Conservation (phyloP, 2,888 invertebrate species). For the Cremastinae sp. region DNA sequence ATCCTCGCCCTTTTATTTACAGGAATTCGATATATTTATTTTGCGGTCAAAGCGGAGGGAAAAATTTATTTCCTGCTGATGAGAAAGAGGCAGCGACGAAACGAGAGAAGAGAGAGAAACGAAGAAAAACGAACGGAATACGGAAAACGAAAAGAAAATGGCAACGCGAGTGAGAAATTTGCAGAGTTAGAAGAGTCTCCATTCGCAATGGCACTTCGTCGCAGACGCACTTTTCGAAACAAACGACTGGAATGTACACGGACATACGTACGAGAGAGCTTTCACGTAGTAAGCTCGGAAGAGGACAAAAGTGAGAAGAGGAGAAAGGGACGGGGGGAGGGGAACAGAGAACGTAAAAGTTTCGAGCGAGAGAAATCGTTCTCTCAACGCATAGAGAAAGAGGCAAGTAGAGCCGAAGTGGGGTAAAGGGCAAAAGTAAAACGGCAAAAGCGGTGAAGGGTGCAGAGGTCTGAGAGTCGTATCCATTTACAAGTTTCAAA, state of each 20-base stretch:
- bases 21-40: constrained; percentile 21
- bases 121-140: not conserved
- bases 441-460: constrained; percentile 57
- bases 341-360: constrained; percentile 28
- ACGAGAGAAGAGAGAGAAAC: constrained; percentile 30
- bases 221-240: constrained; percentile 64
- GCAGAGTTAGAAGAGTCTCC: constrained; percentile 35
- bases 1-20: not conserved
- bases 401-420: constrained; percentile 7
- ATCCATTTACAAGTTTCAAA: constrained; percentile 77
- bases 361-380: constrained; percentile 52
- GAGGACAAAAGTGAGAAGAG: constrained; percentile 17
- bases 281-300: constrained; percentile 35
- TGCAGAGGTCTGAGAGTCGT: constrained; percentile 68
- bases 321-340: constrained; percentile 32
- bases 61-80: constrained; percentile 3
- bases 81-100: not conserved
- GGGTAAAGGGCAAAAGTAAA: constrained; percentile 38
- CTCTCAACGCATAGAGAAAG: constrained; percentile 10
- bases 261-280: not conserved
- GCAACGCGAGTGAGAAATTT: constrained; percentile 18
- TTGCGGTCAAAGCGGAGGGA: constrained; percentile 4
- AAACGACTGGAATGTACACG: constrained; percentile 46
- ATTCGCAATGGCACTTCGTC: constrained; percentile 60
- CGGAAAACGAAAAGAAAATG: not conserved